These are phyloP conservation scores for Stercorarius parasiticus DNA, from an alignment of 2,113 vertebrate species.

Conservation along the genomic window DNA sequence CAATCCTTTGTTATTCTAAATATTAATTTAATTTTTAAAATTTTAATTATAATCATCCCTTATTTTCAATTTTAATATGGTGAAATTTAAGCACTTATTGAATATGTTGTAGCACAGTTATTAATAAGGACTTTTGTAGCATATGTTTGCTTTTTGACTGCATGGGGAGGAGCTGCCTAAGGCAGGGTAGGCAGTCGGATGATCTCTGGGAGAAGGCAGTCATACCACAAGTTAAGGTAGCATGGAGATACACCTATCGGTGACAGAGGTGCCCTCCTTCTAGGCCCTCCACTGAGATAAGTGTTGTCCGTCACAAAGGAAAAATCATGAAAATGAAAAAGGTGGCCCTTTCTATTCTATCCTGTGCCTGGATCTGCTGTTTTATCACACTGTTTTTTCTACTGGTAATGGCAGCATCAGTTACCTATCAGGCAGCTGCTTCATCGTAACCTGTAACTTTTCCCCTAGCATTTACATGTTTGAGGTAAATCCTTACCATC, in stretches of 20 bases:
- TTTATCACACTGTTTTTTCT: not conserved
- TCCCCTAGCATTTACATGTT: not conserved
- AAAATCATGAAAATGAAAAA: not conserved
- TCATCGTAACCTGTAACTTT: not conserved
- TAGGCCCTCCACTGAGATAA: not conserved
- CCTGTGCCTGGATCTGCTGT: not conserved
- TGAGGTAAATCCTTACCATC: not conserved
- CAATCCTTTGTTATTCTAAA: not conserved
- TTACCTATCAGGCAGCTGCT: not conserved
- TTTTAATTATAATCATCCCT: not conserved
- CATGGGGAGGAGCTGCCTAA: not conserved
- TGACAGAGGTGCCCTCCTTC: not conserved
- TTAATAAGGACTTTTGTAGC: not conserved
- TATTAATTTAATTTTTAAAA: not conserved
- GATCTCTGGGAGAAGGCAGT: not conserved
- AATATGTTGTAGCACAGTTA: not conserved
- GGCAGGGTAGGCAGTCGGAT: not conserved
- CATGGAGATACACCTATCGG: accelerated
- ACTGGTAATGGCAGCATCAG: not conserved
- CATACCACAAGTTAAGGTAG: not conserved
- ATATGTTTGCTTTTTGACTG: not conserved
- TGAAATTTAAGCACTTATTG: not conserved
- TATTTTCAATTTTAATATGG: not conserved
- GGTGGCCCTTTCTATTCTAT: not conserved
- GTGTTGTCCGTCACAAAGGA: not conserved